Evolutionary conservation across 2,888 invertebrate species (phyloP).

Genomic region (Diarsia mendica): DNA sequence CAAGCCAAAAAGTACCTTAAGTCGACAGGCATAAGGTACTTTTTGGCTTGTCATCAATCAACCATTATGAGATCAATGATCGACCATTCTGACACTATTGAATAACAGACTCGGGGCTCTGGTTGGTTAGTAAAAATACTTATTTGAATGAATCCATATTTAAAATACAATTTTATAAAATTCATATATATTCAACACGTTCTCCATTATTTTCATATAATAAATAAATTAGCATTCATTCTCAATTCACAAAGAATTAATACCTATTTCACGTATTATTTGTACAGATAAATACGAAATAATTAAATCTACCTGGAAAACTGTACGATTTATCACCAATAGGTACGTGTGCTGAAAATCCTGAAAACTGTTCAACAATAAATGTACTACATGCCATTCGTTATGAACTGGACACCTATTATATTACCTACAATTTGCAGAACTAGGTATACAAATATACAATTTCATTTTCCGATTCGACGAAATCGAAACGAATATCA

Average conservation of each 20-base stretch:
- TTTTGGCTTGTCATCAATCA: too few species aligned
- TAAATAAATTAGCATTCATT: conserved; percentile 31
- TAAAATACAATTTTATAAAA: background rate
- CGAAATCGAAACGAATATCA: background rate
- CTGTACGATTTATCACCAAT: too few species aligned
- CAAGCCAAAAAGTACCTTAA: too few species aligned
- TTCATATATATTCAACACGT: conserved; percentile 8
- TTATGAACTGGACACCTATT: background rate
- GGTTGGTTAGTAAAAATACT: too few species aligned
- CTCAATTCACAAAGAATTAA: conserved; percentile 31
- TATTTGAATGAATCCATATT: background rate
- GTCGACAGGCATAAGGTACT: too few species aligned
- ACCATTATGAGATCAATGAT: too few species aligned
- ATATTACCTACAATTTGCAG: background rate
- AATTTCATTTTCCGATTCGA: background rate
- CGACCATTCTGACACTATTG: too few species aligned
- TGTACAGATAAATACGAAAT: conserved; percentile 26
- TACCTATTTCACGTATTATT: conserved; percentile 31
- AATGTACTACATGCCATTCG: background rate
- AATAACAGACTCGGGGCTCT: too few species aligned
- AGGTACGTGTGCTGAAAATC: conserved; percentile 25
- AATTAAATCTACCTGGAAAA: conserved; percentile 29
- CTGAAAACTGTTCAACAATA: conserved; percentile 17
- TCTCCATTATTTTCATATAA: conserved; percentile 12
- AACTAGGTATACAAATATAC: background rate